Conservation (phyloP, 2,888 invertebrate genomes). For the Lacanobia oleracea region DNA sequence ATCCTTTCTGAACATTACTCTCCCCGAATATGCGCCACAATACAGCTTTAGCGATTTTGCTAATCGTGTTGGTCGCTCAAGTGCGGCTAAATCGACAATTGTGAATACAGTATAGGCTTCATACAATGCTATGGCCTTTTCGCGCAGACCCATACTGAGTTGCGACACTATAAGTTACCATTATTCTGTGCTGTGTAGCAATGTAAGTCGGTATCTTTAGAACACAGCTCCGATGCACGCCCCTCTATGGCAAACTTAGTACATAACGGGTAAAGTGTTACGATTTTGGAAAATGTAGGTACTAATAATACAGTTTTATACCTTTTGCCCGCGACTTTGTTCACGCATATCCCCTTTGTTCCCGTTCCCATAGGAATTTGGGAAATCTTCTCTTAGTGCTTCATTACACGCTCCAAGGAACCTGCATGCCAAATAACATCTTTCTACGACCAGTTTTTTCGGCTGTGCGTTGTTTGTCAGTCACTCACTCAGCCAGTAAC, state of each 20-base stretch:
- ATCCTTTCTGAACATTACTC: not conserved
- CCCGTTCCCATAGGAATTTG: too few species aligned
- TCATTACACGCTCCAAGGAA: too few species aligned
- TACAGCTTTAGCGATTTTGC: conserved; percentile 20
- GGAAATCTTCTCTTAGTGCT: too few species aligned
- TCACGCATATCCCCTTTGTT: too few species aligned
- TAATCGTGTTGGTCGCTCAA: conserved; percentile 18
- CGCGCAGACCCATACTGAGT: conserved; percentile 19
- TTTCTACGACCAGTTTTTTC: too few species aligned
- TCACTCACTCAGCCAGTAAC: too few species aligned
- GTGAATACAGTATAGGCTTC: conserved; percentile 14
- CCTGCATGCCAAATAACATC: too few species aligned
- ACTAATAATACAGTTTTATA: not conserved
- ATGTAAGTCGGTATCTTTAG: conserved; percentile 41
- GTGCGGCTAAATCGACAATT: conserved; percentile 26
- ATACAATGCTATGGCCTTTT: conserved; percentile 45
- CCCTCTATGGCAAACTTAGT: conserved; percentile 9
- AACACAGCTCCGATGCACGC: conserved; percentile 20
- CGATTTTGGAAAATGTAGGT: conserved; percentile 20
- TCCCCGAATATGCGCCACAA: not conserved
- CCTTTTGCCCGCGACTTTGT: not conserved
- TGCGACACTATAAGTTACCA: conserved; percentile 22
- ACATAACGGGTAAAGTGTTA: conserved; percentile 2
- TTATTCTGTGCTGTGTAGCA: conserved; percentile 36
- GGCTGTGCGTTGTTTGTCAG: too few species aligned